Base-by-base conservation (phyloP, 2,888 invertebrate genomes). In the Gnatocerus cornutus region DNA sequence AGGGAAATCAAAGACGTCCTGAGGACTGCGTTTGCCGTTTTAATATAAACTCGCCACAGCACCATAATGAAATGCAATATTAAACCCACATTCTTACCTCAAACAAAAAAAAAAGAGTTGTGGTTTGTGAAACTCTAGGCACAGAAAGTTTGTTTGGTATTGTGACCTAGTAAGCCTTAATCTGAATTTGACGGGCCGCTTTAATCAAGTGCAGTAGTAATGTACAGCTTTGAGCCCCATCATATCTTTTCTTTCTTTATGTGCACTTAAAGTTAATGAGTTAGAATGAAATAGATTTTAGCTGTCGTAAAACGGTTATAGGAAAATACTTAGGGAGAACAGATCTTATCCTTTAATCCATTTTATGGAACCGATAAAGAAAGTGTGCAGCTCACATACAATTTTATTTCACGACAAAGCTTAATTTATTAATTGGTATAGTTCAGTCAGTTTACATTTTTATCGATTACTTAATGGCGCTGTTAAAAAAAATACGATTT, bases 251-350 rank as follows among this genome's bases (percentile, higher is more conserved):
- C 75, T 70, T 78, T 76, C 78, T 79, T 81, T 78, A 80, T 78
- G 79, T 74, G 79, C 79, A 80, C 79, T 82, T 82, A 80, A 80
- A 79, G 76, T 81, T 81, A 81, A 81, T 82, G 81, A 82, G 80
- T 79, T 78, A 79, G 80, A 81, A 82, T 78, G 79, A 79, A 81
- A 81, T 81, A 80, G 81, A 81, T 79, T 79, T 76, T 72, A 74
- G 73, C 75, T 74, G 78, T 77, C 79, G 79, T 78, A 79, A 80
- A 80, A 79, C 79, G 76, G 80, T 80, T 81, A 80, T 79, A 80
- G 80, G 78, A 80, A 82, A 81, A 79, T 80, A 80, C 80, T 82
- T 81, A 78, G 77, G 73, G 76, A 69, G 75, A 65, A 74, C 74
- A 73, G 79, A 81, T 80, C 79, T 80, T 80, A 81, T 81, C 80